Evolutionary conservation across 2,888 invertebrate genomes (phyloP), one percentile per base, ranked within the genome.

Genomic region (Pheosia gnoma): DNA sequence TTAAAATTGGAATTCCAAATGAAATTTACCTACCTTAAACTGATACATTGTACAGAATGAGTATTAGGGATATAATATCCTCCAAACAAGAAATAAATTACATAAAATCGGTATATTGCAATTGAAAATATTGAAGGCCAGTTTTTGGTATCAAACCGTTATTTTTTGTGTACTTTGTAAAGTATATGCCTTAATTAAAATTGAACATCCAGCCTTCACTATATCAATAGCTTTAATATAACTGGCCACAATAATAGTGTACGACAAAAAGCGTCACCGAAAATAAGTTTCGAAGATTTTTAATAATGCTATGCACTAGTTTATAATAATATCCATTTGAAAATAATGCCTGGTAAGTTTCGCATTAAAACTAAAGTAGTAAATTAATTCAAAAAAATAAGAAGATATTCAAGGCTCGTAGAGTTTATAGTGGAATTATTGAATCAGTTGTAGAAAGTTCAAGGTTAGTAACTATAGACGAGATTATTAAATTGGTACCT

Each of bases 401-500:
- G 82, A 84, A 83, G 82, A 82, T 79, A 84, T 85, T 80, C 75
- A 86, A 85, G 83, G 80, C 81, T 84, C 71, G 76, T 78, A 82
- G 63, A 84, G 81, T 81, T 82, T 77, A 78, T 78, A 86, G 80
- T 82, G 84, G 85, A 88, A 89, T 86, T 82, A 83, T 70, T 75
- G 82, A 87, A 88, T 80, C 83, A 77, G 80, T 82, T 82, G 83
- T 63, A 86, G 82, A 81, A 78, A 84, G 79, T 83, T 78, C 77
- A 78, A 85, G 82, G 86, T 88, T 88, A 89, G 84, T 88, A 86
- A 84, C 85, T 89, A 89, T 74, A 89, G 84, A 84, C 91, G 93
- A 93, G 93, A 93, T 93, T 93, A 90, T 88, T 88, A 84, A 87
- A 91, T 90, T 88, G 91, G 90, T 93, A 90, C 88, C 91, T 93